Conservation (phyloP, 2,113 vertebrate genomes). For the Stercorarius parasiticus region DNA sequence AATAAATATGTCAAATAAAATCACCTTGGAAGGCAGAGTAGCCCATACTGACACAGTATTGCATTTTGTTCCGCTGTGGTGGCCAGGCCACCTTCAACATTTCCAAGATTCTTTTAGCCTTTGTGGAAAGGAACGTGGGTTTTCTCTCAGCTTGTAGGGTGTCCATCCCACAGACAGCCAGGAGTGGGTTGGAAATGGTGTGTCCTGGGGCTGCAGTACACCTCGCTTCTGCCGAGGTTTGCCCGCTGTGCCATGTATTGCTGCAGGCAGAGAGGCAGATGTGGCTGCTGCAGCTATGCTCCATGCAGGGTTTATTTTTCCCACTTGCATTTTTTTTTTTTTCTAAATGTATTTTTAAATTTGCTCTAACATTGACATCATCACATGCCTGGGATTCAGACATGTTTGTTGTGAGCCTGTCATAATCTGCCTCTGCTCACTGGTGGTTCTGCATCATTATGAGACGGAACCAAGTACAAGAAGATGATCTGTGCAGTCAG, state of each 20-base stretch:
- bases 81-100: background rate
- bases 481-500: background rate
- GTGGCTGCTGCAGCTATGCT: background rate
- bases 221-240: background rate
- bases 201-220: background rate
- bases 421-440: background rate
- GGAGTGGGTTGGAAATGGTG: background rate
- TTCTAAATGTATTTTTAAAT: background rate
- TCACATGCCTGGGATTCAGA: background rate
- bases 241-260: too few species aligned
- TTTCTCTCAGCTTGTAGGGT: background rate
- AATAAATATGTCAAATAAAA: background rate
- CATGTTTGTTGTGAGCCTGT: background rate
- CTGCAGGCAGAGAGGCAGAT: background rate
- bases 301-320: background rate
- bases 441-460: background rate
- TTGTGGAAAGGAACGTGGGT: background rate
- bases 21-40: background rate
- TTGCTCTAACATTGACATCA: background rate
- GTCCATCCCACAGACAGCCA: too few species aligned
- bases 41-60: background rate
- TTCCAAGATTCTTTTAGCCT: background rate
- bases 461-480: background rate
- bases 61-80: background rate
- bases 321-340: background rate